These are phyloP conservation scores for Clavelina lepadiformis DNA, from an alignment of 23 tunicate species.

Conservation along the genomic window DNA sequence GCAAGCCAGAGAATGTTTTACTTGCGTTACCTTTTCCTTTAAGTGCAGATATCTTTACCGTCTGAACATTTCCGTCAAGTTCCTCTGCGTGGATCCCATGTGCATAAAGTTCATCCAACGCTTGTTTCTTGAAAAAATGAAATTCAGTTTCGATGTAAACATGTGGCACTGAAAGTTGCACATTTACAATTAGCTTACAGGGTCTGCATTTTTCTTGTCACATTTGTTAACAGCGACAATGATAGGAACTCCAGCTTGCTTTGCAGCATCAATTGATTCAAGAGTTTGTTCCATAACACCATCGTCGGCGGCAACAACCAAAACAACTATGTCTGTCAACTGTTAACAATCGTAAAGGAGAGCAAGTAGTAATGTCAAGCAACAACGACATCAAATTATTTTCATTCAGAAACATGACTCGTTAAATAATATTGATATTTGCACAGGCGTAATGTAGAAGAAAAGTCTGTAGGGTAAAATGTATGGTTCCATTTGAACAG, in stretches of 20 bases:
- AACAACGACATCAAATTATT: too few species aligned
- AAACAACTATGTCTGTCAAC: slow-evolving; percentile 79
- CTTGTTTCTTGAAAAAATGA: slow-evolving; percentile 35
- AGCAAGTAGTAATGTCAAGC: too few species aligned
- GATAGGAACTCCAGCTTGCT: slow-evolving; percentile 45
- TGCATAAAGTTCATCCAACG: slow-evolving; percentile 27
- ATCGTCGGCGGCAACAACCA: slow-evolving; percentile 97
- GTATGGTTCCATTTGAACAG: too few species aligned
- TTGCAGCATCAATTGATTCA: slow-evolving; percentile 63
- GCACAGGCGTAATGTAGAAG: too few species aligned
- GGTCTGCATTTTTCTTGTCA: slow-evolving; percentile 57
- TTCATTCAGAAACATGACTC: too few species aligned
- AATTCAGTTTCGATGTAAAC: neutral
- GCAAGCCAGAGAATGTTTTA: too few species aligned
- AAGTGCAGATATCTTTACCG: slow-evolving; percentile 68
- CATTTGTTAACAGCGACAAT: slow-evolving; percentile 89
- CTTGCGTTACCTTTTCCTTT: slow-evolving; percentile 61
- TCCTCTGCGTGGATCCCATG: slow-evolving; percentile 54
- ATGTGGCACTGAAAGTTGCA: neutral
- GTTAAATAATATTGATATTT: too few species aligned
- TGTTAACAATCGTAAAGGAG: slow-evolving; percentile 12
- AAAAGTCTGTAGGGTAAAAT: too few species aligned
- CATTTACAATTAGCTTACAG: too few species aligned
- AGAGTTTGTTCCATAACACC: slow-evolving; percentile 97
- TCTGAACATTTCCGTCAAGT: slow-evolving; percentile 63